Percentiles rank a stretch among this genome's conserved stretches.
phyloP scores from a whole-genome alignment of 2,888 invertebrate species.

The Laothoe populi region DNA sequence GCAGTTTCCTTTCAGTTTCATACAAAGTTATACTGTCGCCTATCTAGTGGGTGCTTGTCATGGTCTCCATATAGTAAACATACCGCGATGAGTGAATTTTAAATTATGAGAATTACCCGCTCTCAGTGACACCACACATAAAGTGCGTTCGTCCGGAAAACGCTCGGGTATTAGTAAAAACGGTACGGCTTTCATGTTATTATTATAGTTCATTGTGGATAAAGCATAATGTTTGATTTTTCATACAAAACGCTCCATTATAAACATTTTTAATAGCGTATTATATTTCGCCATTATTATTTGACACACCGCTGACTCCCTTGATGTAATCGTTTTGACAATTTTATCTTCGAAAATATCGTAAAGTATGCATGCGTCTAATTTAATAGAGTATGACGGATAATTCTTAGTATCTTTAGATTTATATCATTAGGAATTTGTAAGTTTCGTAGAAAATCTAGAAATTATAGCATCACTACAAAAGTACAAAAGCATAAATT shows the following conservation, averaged over 20 bases:
- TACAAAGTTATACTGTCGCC: no score
- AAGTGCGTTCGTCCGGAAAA: constrained; percentile 54
- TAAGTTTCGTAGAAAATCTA: no score
- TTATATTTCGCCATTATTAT: constrained; percentile 17
- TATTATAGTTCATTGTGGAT: constrained; percentile 54
- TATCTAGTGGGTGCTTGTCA: no score
- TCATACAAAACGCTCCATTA: constrained; percentile 54
- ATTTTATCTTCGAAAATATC: constrained; percentile 6
- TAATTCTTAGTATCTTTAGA: neutral
- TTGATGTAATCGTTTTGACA: constrained; percentile 18
- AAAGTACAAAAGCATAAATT: no score
- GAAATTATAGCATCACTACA: no score
- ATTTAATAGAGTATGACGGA: neutral
- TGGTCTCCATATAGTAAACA: no score
- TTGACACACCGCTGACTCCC: constrained; percentile 3
- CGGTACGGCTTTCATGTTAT: constrained; percentile 55
- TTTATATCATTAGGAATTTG: neutral
- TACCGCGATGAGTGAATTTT: no score
- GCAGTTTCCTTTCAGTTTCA: no score
- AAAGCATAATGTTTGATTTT: constrained; percentile 61
- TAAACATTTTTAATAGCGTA: constrained; percentile 32
- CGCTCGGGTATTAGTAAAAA: constrained; percentile 68
- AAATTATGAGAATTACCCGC: no score
- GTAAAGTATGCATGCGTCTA: neutral
- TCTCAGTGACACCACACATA: constrained; percentile 40